Evolutionary conservation across 2,888 invertebrate genomes (phyloP).

Genomic region (Drosophila falleni): DNA sequence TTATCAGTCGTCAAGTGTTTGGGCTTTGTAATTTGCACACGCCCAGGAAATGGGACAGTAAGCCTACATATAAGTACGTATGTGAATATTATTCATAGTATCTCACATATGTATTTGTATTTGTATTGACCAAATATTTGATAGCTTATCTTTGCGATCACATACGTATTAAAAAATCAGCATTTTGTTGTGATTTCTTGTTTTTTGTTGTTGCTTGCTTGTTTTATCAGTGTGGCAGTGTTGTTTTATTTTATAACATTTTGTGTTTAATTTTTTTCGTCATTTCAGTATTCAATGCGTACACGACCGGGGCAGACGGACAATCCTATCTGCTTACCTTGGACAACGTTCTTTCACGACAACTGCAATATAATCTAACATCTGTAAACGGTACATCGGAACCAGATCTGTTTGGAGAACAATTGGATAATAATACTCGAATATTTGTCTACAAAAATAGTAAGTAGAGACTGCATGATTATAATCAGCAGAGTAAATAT

Average conservation of each 20-base stretch:
- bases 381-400: slow-evolving; percentile 54
- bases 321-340: slow-evolving; percentile 76
- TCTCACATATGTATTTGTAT: neutral
- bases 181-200: slow-evolving; percentile 33
- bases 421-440: slow-evolving; percentile 69
- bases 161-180: slow-evolving; percentile 27
- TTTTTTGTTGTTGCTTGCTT: slow-evolving; percentile 4
- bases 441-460: slow-evolving; percentile 77
- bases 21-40: slow-evolving; percentile 39
- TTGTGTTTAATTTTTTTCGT: slow-evolving; percentile 19
- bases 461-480: slow-evolving; percentile 54
- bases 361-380: slow-evolving; percentile 55
- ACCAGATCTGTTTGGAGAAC: slow-evolving; percentile 47
- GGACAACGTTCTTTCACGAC: slow-evolving; percentile 63
- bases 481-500: neutral
- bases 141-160: slow-evolving; percentile 46
- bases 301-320: slow-evolving; percentile 71
- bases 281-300: slow-evolving; percentile 83
- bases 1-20: slow-evolving; percentile 30
- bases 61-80: neutral
- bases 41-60: slow-evolving; percentile 14
- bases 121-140: slow-evolving; percentile 29
- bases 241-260: slow-evolving; percentile 29
- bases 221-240: slow-evolving; percentile 31
- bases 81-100: slow-evolving; percentile 1